A percentile compares a stretch with the other conserved stretches of the same genome.
Conservation (phyloP, 2,797 vertebrate genomes). For the Eulemur rubriventer region DNA sequence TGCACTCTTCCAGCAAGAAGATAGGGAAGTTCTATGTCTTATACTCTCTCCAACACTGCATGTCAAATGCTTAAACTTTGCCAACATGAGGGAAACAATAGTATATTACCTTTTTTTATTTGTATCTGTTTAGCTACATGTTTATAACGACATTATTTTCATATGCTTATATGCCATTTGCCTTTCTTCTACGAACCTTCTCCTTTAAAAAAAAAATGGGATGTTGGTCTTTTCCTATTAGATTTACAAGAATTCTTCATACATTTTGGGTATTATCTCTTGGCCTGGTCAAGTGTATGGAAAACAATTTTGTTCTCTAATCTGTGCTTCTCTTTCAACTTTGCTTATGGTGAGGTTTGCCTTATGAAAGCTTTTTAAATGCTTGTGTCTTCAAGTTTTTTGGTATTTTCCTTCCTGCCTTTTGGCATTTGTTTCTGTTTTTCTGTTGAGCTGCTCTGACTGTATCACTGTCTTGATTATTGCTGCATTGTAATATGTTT, state of each 20-base stretch:
- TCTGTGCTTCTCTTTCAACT: neutral
- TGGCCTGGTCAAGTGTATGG: neutral
- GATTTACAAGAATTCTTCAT: neutral
- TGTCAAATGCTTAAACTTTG: neutral
- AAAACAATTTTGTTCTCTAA: neutral
- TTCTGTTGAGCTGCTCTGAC: neutral
- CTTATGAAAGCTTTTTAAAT: neutral
- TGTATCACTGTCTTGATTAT: neutral
- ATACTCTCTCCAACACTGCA: rapidly evolving
- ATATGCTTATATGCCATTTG: neutral
- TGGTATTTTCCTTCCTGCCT: neutral
- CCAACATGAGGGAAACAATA: neutral
- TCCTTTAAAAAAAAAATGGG: neutral
- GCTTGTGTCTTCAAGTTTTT: neutral
- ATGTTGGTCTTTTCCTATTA: neutral
- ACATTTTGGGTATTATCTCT: neutral
- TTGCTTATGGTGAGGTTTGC: neutral
- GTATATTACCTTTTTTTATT: neutral
- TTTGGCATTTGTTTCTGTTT: neutral
- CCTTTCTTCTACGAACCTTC: neutral
- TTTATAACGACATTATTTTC: neutral
- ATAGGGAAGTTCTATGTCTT: too few relatives aligned
- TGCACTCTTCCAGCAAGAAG: neutral
- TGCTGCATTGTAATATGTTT: too few relatives aligned
- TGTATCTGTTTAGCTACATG: neutral